Conservation (phyloP, 2,797 vertebrate genomes). For the Tympanoctomys barrerae region DNA sequence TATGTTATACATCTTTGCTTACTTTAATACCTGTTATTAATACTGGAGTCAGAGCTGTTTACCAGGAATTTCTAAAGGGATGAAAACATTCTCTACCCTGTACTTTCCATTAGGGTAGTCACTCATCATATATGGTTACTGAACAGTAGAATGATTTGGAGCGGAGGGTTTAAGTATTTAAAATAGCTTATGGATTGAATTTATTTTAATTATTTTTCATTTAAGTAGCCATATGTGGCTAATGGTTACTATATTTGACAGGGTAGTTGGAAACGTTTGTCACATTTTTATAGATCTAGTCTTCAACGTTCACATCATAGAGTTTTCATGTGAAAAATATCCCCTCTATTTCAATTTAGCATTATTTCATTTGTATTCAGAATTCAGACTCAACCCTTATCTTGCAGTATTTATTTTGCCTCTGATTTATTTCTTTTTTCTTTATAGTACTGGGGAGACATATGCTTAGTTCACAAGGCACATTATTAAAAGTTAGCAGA, state of each 20-base stretch:
- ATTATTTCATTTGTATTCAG: constrained; percentile 35
- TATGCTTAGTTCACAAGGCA: not conserved
- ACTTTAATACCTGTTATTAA: not conserved
- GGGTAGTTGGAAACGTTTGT: not conserved
- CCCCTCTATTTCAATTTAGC: not conserved
- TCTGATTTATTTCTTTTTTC: not conserved
- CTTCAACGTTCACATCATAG: not conserved
- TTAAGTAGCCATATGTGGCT: not conserved
- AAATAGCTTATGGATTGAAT: not conserved
- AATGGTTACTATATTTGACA: not conserved
- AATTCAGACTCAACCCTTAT: constrained; percentile 33
- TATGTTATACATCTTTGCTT: not conserved
- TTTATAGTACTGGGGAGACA: not conserved
- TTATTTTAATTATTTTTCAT: constrained; percentile 34
- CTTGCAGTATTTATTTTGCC: not conserved
- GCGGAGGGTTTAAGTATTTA: constrained; percentile 18
- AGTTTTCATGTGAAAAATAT: constrained; percentile 14
- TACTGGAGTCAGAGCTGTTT: not conserved
- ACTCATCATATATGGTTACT: not conserved
- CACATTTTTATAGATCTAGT: not conserved
- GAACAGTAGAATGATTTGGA: not conserved
- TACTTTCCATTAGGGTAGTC: not conserved
- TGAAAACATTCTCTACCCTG: not conserved
- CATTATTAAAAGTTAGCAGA: not conserved
- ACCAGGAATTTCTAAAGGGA: not conserved